Base-by-base conservation (phyloP, 2,888 invertebrate species). In the Automeris io region DNA sequence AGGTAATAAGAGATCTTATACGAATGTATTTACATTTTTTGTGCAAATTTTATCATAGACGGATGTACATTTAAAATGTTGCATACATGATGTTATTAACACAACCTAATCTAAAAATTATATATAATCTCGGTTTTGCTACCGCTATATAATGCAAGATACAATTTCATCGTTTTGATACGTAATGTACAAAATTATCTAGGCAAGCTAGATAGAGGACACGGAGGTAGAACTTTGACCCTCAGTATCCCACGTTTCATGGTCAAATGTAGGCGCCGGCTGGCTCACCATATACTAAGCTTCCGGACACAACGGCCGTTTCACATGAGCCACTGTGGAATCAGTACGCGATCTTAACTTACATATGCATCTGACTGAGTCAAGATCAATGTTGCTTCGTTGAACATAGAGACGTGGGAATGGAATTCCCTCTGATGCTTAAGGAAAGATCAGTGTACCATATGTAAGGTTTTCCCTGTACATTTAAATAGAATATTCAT, bases 151-250 rank as follows among this genome's bases (percentile, higher is more conserved):
- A n/a, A n/a, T n/a, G n/a, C n/a, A n/a, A n/a, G n/a, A n/a, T n/a
- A n/a, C n/a, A n/a, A n/a, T n/a, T n/a, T n/a, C n/a, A n/a, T n/a
- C n/a, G n/a, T n/a, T n/a, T n/a, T n/a, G n/a, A n/a, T n/a, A n/a
- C n/a, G n/a, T n/a, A n/a, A n/a, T n/a, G n/a, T n/a, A n/a, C n/a
- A n/a, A n/a, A n/a, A n/a, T n/a, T n/a, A n/a, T n/a, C n/a, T n/a
- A n/a, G n/a, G n/a, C n/a, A n/a, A n/a, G n/a, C n/a, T n/a, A n/a
- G 57, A 64, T 68, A 66, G 65, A 72, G 80, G 78, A 77, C 76
- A 71, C 57, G 65, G 57, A 59, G 59, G 48, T 62, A 66, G 76
- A 70, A 67, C 73, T 76, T 70, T 76, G 74, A 73, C 72, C 76
- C 71, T 63, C 54, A 52, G 52, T 66, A 64, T 68, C 59, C 62